phyloP scores from a whole-genome alignment of 2,797 vertebrate genomes.

The Anabacerthia variegaticeps region DNA sequence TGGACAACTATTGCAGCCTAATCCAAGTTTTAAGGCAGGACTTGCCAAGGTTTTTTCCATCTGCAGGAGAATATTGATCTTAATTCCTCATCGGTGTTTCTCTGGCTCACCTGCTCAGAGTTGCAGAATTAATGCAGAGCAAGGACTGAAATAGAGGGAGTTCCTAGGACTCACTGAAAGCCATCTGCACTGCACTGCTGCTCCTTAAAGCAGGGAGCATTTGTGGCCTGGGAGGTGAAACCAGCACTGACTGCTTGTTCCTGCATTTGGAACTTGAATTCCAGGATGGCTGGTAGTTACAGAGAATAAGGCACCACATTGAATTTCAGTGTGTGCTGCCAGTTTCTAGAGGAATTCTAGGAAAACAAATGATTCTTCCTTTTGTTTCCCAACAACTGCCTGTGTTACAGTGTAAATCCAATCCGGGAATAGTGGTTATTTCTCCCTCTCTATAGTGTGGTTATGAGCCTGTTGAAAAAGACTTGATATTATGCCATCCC shows the following conservation, averaged over 20 bases:
- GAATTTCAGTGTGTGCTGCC: background rate
- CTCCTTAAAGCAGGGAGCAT: background rate
- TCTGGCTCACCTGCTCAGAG: background rate
- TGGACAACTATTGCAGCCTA: fast-evolving
- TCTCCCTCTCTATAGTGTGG: background rate
- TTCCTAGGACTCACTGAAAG: background rate
- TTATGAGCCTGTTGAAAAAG: background rate
- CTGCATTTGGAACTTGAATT: background rate
- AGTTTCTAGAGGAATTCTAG: background rate
- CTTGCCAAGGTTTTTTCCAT: background rate
- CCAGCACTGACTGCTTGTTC: background rate
- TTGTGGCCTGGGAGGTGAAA: background rate
- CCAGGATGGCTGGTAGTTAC: background rate
- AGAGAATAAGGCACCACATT: background rate
- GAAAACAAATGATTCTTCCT: background rate
- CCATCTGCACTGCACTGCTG: background rate
- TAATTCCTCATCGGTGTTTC: background rate
- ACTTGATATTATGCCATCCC: background rate
- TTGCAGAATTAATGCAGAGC: background rate
- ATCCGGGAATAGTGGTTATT: background rate
- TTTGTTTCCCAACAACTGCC: background rate
- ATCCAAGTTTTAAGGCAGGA: background rate
- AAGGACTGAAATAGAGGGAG: background rate
- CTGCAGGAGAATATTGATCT: background rate
- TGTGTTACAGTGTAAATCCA: background rate